Conservation (phyloP, 2,113 vertebrate genomes). For the Silurus asotus region DNA sequence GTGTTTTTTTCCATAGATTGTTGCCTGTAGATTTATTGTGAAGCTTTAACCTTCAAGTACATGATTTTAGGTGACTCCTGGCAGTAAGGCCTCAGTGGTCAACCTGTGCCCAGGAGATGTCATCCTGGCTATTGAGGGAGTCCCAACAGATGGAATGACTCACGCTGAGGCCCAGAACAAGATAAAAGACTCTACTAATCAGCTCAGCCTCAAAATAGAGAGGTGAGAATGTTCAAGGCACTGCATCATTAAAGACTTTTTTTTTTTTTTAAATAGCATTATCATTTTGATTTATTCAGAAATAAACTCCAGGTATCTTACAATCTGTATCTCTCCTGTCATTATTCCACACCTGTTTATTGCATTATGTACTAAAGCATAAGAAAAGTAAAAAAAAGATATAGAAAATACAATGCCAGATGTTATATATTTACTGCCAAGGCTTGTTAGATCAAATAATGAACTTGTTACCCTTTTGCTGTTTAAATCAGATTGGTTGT, state of each 20-base stretch:
- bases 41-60: background rate
- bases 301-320: conserved; percentile 7
- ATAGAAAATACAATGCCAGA: background rate
- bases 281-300: background rate
- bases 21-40: background rate
- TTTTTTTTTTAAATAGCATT: background rate
- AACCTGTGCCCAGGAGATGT: conserved; percentile 83
- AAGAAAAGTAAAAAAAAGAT: background rate
- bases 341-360: conserved; percentile 22
- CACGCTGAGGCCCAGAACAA: conserved; percentile 84
- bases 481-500: conserved; percentile 17
- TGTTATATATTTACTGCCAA: background rate
- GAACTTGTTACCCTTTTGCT: background rate
- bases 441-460: background rate
- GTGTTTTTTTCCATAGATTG: background rate
- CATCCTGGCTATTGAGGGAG: conserved; percentile 83
- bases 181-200: conserved; percentile 81
- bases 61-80: conserved; percentile 80
- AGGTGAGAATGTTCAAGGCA: conserved; percentile 67
- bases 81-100: conserved; percentile 82
- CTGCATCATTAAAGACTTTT: background rate
- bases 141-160: conserved; percentile 81
- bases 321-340: conserved; percentile 19
- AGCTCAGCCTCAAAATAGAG: conserved; percentile 83
- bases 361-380: conserved; percentile 6